A percentile compares a stretch with the other conserved stretches of the same genome.
Evolutionary conservation across 2,888 invertebrate genomes (phyloP).

Genomic region (Clusia tigrina): DNA sequence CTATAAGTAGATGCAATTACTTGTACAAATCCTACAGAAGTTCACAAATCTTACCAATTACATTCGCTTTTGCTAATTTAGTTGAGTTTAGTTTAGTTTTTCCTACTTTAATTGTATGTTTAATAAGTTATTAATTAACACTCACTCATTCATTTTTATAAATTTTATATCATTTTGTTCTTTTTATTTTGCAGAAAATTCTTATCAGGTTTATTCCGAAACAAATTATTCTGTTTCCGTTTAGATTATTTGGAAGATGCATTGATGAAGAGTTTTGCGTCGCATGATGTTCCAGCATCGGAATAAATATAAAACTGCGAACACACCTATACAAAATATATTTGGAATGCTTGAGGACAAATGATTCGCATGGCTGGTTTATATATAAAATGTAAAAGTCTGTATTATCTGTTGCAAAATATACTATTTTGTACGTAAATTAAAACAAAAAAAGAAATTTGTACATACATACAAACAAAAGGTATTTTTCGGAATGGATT

Average conservation of each 20-base stretch:
- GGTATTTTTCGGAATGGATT: no score
- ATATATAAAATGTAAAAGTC: conserved; percentile 3
- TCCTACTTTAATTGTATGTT: neutral
- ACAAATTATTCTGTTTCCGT: conserved; percentile 62
- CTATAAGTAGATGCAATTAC: no score
- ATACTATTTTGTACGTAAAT: conserved; percentile 37
- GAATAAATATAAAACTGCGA: neutral
- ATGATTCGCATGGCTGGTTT: neutral
- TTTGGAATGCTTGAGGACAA: neutral
- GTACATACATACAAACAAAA: neutral
- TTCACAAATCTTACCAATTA: no score
- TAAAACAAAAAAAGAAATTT: conserved; percentile 30
- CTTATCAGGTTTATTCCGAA: conserved; percentile 60
- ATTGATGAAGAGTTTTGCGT: conserved; percentile 10
- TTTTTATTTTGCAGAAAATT: conserved; percentile 55
- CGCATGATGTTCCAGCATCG: neutral
- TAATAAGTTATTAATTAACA: neutral
- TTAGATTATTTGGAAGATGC: conserved; percentile 41
- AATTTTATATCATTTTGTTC: conserved; percentile 32
- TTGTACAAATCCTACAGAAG: no score
- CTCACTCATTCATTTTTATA: neutral
- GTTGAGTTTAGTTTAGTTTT: neutral
- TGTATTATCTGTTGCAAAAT: conserved; percentile 23
- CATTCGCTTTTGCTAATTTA: no score
- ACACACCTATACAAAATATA: neutral